Evolutionary conservation across 1,140 invertebrate species (phyloP), one percentile per base, ranked within the genome.

Genomic region (Stegodyphus dumicola): DNA sequence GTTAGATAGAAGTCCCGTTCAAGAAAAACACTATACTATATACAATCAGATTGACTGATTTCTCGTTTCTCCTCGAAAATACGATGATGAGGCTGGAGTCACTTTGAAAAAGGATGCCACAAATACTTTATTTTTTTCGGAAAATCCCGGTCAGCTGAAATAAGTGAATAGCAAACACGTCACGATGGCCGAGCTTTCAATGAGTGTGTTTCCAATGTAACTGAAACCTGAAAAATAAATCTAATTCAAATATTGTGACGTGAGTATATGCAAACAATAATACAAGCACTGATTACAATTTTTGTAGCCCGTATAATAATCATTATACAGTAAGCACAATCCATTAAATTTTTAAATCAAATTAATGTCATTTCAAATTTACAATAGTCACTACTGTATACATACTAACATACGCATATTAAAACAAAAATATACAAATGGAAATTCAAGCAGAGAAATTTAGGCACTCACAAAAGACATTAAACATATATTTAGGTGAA

Each of bases 21-120:
- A 75, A 75, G 33, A 54, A 66, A 83, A 75, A 74, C 70, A 53
- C 79, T 83, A 83, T n/a, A 49, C 80, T 75, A 83, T 83, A 17
- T 83, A 83, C 80, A 83, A 33, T 75, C 11, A 18, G 7, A 66
- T 60, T 60, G 9, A 15, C 15, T 15, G 56, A 60, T 15, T 10
- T 9, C 56, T 60, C 33, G 33, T 33, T 33, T 33, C 33, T 60
- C 56, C 15, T 60, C 56, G 56, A 60, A 60, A 15, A 10, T 60
- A 17, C 51, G 4, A 53, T n/a, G 7, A 10, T 7, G 51, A 53
- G 76, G 49, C 65, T 51, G 66, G 51, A 78, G 52, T 78, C 77
- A 78, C 77, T 78, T 78, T 78, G 77, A 78, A 51, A 78, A 52
- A 67, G 18, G 77, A 52, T 66, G n/a, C 18, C 33, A 17, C 75